phyloP scores from a whole-genome alignment of 2,113 vertebrate genomes.

The Ptyas mucosa region DNA sequence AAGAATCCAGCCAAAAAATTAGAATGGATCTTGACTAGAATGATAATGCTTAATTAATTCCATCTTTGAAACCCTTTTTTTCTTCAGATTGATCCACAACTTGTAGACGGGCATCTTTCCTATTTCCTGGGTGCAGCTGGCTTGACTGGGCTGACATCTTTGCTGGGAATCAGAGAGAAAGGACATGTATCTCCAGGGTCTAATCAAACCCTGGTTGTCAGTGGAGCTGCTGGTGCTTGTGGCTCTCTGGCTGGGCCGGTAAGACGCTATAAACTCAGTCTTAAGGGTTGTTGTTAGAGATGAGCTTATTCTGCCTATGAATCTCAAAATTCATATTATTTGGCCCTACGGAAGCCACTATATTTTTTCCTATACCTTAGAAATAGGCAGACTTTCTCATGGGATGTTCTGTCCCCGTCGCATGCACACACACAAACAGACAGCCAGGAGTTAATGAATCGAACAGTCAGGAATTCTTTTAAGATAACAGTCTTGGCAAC shows the following conservation, averaged over 20 bases:
- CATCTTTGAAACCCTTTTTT: not conserved
- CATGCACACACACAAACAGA: no score
- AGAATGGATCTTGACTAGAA: not conserved
- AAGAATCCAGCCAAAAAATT: not conserved
- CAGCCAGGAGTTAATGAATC: no score
- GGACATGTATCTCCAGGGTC: slow-evolving; percentile 80
- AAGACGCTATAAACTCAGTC: not conserved
- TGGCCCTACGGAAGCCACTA: not conserved
- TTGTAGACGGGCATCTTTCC: slow-evolving; percentile 84
- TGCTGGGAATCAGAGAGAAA: slow-evolving; percentile 86
- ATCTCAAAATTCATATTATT: not conserved
- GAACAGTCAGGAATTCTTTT: no score
- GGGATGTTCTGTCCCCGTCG: no score
- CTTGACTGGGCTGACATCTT: slow-evolving; percentile 85
- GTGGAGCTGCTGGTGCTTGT: slow-evolving; percentile 91
- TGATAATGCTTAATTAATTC: not conserved
- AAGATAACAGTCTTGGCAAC: no score
- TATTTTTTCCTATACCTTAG: not conserved
- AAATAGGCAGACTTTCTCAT: not conserved
- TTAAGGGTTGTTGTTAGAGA: slow-evolving; percentile 7
- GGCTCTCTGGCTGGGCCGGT: slow-evolving; percentile 95
- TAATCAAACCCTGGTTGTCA: slow-evolving; percentile 92
- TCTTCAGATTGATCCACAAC: slow-evolving; percentile 77
- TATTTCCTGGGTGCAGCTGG: slow-evolving; percentile 88
- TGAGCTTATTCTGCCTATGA: not conserved